Evolutionary conservation across 2,888 invertebrate genomes (phyloP), one percentile per base, ranked within the genome.

Genomic region (Melieria crassipennis): DNA sequence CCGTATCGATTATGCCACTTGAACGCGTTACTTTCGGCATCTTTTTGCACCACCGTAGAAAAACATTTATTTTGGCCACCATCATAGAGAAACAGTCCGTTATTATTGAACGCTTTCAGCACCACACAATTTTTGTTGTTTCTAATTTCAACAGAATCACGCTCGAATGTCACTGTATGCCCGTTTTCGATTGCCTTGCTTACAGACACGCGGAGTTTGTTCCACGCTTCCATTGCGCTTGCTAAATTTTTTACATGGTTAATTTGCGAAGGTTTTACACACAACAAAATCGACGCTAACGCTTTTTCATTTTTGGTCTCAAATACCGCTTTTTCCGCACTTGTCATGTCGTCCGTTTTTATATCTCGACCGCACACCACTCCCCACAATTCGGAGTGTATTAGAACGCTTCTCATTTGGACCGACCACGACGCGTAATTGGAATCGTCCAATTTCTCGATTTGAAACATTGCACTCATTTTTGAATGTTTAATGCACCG

Each of bases 1-100:
- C 61, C 61, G 7, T 46, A 61, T 7, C 61, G 61, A 46, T 61
- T n/a, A 7, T 61, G 61, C 61, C 61, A 61, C 5, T 43, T 16
- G 4, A 30, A 30, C 30, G 2, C 30, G 30, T 30, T 30, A 30
- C 30, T 30, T 30, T 30, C 30, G 30, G 30, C 30, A 30, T 30
- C 30, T 3, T 30, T 30, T 30, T 30, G 30, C 30, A 30, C 30
- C 30, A 30, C 30, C 30, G 30, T 30, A 2, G 30, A 30, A 30
- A 30, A 30, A 30, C 30, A 30, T 30, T 30, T 30, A 30, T 30
- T 30, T 30, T 3, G 30, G 30, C 30, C 30, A 30, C 30, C 30
- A 30, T 3, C 30, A 30, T 30, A 30, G 30, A 30, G 30, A 30
- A 30, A 30, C 30, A 30, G 30, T 30, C 30, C 30, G 30, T 30